phyloP scores from a whole-genome alignment of 2,113 vertebrate genomes.

The Phocoena sinus region DNA sequence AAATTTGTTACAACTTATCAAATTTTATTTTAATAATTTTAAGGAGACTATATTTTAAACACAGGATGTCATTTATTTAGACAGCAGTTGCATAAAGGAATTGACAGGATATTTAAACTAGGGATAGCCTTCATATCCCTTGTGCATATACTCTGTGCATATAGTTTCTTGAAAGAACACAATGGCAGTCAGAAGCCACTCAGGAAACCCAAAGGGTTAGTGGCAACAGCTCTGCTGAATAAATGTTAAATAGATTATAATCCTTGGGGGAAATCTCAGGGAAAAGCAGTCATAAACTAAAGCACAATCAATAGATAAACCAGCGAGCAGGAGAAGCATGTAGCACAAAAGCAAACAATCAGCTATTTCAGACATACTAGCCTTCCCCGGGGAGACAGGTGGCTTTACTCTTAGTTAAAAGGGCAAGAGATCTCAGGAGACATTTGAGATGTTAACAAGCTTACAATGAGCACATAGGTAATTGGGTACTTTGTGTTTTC shows the following conservation, averaged over 20 bases:
- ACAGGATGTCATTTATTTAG: not conserved
- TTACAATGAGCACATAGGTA: constrained; percentile 25
- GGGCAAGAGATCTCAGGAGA: constrained; percentile 42
- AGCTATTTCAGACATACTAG: constrained; percentile 24
- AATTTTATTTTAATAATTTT: not conserved
- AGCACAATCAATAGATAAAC: constrained; percentile 49
- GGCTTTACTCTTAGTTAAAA: constrained; percentile 53
- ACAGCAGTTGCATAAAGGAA: not conserved
- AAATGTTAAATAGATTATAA: constrained; percentile 46
- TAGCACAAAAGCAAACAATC: constrained; percentile 51
- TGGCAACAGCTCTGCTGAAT: not conserved
- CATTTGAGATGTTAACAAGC: constrained; percentile 17
- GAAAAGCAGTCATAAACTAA: constrained; percentile 33
- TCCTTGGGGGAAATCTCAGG: not conserved
- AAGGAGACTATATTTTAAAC: not conserved
- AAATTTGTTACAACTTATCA: not conserved
- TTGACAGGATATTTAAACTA: not conserved
- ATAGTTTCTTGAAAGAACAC: not conserved
- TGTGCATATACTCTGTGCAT: not conserved
- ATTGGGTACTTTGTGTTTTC: constrained; percentile 15
- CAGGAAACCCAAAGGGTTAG: not conserved
- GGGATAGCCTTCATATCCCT: not conserved
- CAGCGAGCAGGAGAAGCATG: constrained; percentile 35
- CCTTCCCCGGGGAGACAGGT: constrained; percentile 39
- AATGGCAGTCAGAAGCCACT: not conserved